Evolutionary conservation across 1,140 invertebrate species (phyloP), one percentile per base, ranked within the genome.

Genomic region (Chionoecetes opilio): DNA sequence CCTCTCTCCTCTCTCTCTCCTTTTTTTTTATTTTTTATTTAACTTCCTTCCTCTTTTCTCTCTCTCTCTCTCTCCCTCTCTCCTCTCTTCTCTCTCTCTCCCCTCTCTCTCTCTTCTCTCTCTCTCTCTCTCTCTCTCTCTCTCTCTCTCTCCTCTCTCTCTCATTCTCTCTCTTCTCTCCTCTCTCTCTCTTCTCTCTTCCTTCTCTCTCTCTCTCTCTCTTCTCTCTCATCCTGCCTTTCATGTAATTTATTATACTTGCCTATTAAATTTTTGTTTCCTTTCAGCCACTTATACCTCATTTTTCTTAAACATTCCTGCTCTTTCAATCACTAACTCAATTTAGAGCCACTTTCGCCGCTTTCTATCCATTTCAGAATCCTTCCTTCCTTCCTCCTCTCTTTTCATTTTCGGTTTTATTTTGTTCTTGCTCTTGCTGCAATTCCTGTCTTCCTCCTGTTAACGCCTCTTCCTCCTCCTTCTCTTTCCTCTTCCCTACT

Each of bases 91-190:
- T 75, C 53, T 75, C 9, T 75, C 53, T 9, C 53, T 26, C 53
- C 26, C 53, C 21, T 21, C 3, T 21, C 3, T 21, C 21, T 21
- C 26, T 21, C 26, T 21, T 9, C 53, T 75, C 53, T 75, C 53
- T 75, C 53, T 75, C 53, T 75, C 53, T 75, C 53, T 75, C 53
- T 75, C 53, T 75, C 53, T 75, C 53, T 75, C 53, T 75, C 53
- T 75, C 53, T 75, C 53, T 75, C 53, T 6, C 5, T 41, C 5
- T 6, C 14, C 53, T 21, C 17, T 75, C 6, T 75, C 63, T 17
- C 21, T 75, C 63, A n/a, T 26, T 75, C 63, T 75, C 63, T 75
- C 63, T 75, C 63, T 75, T 26, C n/a, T 26, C n/a, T 26, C n/a
- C 63, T 75, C 63, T 75, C 63, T 75, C 63, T 75, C 63, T 75